Conservation (phyloP, 2,888 invertebrate species). For the Plebejus melissa region DNA sequence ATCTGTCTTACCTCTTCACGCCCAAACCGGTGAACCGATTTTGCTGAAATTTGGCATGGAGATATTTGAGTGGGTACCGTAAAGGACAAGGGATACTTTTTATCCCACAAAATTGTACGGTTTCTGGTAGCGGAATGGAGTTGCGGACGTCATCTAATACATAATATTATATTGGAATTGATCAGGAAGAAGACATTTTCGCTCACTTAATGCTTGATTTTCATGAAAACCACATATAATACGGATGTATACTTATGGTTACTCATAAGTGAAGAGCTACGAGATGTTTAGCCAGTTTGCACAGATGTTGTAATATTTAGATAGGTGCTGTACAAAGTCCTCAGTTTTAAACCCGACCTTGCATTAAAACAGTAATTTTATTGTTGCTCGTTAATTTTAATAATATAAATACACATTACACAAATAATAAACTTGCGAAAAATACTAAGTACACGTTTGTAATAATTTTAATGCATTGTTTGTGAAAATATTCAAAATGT, state of each 20-base stretch:
- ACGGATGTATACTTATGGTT: not conserved
- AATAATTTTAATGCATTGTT: not conserved
- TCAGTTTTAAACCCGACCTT: constrained; percentile 21
- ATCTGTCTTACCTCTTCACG: no score
- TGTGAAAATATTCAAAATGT: not conserved
- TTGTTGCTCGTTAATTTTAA: constrained; percentile 22
- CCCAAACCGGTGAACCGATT: no score
- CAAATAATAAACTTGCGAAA: constrained; percentile 17
- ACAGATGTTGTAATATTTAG: constrained; percentile 49
- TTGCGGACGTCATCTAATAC: no score
- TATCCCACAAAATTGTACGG: no score
- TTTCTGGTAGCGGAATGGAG: no score
- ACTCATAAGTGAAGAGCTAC: not conserved
- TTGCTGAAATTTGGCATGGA: no score
- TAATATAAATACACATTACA: not conserved
- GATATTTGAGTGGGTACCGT: no score
- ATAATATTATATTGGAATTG: no score
- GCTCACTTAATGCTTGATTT: not conserved
- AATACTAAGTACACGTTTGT: not conserved
- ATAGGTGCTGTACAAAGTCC: constrained; percentile 40
- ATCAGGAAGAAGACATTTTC: no score
- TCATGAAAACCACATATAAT: not conserved
- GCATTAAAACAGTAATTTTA: constrained; percentile 12
- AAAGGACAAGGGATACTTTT: no score
- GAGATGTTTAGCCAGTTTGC: constrained; percentile 40